These are phyloP conservation scores for Setipinna tenuifilis DNA, from an alignment of 2,797 vertebrate genomes.

Conservation along the genomic window DNA sequence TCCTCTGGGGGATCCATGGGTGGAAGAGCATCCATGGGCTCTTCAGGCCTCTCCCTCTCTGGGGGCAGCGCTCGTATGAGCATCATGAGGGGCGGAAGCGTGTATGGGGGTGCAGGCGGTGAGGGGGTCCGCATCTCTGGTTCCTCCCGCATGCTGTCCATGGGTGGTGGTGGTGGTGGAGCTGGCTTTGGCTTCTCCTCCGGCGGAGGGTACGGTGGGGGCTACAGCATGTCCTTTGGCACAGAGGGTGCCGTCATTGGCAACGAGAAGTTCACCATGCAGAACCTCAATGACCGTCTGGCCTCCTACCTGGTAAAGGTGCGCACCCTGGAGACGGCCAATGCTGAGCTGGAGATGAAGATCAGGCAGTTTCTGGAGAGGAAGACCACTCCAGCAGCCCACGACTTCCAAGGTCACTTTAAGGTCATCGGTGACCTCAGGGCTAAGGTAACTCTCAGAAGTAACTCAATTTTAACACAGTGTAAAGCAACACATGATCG, in stretches of 20 bases:
- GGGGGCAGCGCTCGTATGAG: neutral
- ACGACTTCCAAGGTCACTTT: constrained; percentile 76
- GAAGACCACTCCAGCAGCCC: constrained; percentile 62
- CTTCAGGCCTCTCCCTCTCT: neutral
- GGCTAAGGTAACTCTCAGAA: constrained; percentile 72
- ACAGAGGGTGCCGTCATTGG: constrained; percentile 33
- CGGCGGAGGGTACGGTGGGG: neutral
- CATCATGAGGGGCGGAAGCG: constrained; percentile 57
- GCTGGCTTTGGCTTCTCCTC: neutral
- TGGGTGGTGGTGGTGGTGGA: constrained; percentile 43
- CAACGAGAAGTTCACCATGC: constrained; percentile 82
- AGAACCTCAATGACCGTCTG: constrained; percentile 89
- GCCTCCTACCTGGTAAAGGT: constrained; percentile 86
- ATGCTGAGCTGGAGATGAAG: constrained; percentile 80
- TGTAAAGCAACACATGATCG: neutral
- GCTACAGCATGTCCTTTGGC: neutral
- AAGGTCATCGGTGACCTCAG: constrained; percentile 80
- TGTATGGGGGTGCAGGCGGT: constrained; percentile 67
- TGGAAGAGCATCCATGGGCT: neutral
- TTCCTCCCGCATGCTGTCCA: neutral
- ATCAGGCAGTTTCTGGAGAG: constrained; percentile 80
- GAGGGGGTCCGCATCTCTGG: constrained; percentile 53
- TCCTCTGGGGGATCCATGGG: constrained; percentile 23
- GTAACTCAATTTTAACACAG: neutral
- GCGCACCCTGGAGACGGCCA: constrained; percentile 78